Evolutionary conservation across 2,113 vertebrate genomes (phyloP).

Genomic region (Tonatia bakeri): DNA sequence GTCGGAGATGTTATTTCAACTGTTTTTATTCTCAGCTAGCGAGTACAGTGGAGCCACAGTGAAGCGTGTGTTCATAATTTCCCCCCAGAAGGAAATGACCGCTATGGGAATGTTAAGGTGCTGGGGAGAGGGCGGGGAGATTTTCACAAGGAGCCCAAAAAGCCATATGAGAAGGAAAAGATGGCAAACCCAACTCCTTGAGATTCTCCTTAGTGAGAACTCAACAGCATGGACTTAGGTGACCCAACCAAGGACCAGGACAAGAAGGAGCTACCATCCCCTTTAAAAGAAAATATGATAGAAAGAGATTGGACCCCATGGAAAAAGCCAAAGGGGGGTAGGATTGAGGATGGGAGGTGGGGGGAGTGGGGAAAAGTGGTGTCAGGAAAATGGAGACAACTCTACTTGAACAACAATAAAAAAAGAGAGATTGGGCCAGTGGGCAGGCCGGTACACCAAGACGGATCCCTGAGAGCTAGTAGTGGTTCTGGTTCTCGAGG

Average conservation of each 20-base stretch:
- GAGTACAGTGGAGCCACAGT: neutral
- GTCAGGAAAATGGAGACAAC: no score
- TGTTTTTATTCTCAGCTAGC: neutral
- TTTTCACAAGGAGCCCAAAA: neutral
- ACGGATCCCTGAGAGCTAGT: neutral
- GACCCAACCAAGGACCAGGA: neutral
- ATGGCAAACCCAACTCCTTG: neutral
- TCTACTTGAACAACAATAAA: no score
- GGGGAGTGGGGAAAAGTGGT: no score
- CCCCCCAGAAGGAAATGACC: neutral
- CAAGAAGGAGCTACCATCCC: neutral
- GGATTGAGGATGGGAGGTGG: no score
- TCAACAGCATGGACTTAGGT: neutral
- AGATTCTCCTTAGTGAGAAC: neutral
- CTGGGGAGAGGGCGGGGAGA: neutral
- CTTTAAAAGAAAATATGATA: neutral
- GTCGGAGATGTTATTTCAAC: slow-evolving; percentile 26
- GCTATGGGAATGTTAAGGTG: neutral
- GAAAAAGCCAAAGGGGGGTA: no score
- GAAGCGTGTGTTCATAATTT: neutral
- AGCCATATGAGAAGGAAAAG: neutral
- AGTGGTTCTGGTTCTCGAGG: neutral
- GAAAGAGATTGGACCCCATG: neutral
- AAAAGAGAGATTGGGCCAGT: neutral
- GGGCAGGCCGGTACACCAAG: neutral